A percentile compares a stretch with the other conserved stretches of the same genome.
phyloP scores from a whole-genome alignment of 1,140 invertebrate genomes.

The Drosophila orena region DNA sequence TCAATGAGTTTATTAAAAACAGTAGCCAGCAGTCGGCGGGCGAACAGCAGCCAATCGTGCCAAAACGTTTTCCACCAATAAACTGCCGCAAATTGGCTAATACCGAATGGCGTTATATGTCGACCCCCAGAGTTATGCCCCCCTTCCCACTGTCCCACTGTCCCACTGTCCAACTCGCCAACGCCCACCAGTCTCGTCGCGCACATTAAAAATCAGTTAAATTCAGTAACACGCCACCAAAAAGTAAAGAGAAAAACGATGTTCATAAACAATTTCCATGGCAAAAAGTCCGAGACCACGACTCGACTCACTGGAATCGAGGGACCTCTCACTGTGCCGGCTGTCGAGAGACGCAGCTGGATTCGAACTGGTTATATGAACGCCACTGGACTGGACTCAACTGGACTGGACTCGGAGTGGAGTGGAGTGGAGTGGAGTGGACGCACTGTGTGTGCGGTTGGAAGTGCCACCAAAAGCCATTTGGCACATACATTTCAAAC shows the following conservation, averaged over 20 bases:
- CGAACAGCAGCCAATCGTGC: too few species aligned
- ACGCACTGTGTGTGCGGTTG: slow-evolving; percentile 29
- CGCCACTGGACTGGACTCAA: neutral
- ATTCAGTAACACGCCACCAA: slow-evolving; percentile 58
- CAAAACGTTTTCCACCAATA: slow-evolving; percentile 71
- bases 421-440: too few species aligned
- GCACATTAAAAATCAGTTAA: slow-evolving; percentile 81
- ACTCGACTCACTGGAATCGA: neutral
- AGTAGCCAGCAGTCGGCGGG: slow-evolving; percentile 72
- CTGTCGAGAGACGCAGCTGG: slow-evolving; percentile 56
- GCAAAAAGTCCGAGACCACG: slow-evolving; percentile 25
- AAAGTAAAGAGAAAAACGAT: neutral
- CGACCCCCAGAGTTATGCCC: slow-evolving; percentile 61
- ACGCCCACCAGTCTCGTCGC: slow-evolving; percentile 54
- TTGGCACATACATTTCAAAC: slow-evolving; percentile 80
- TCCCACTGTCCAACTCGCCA: too few species aligned
- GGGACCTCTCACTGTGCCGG: slow-evolving; percentile 58
- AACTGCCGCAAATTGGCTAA: slow-evolving; percentile 81
- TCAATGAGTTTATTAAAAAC: slow-evolving; percentile 81
- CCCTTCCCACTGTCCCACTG: slow-evolving; percentile 51
- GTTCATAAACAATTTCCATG: slow-evolving; percentile 76
- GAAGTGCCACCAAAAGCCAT: slow-evolving; percentile 59
- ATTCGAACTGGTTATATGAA: slow-evolving; percentile 42
- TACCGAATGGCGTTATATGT: slow-evolving; percentile 65
- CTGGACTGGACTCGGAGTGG: too few species aligned